phyloP scores from a whole-genome alignment of 2,888 invertebrate species.

The Amphipyra berbera region DNA sequence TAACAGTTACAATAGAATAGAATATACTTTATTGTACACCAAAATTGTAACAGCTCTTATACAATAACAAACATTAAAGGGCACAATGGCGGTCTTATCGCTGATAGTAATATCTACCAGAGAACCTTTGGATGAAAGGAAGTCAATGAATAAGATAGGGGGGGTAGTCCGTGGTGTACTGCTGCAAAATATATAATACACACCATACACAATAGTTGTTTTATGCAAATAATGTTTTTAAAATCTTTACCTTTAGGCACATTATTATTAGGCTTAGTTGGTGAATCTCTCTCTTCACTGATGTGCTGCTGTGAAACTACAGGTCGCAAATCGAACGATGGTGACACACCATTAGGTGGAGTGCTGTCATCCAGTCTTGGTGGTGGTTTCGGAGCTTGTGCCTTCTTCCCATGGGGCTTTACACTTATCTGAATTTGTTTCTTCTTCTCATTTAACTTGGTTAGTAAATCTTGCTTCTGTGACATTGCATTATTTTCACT shows the following conservation, averaged over 20 bases:
- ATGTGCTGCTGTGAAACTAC: slow-evolving; percentile 86
- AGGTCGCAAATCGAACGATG: slow-evolving; percentile 84
- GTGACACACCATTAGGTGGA: slow-evolving; percentile 85
- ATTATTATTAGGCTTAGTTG: slow-evolving; percentile 71
- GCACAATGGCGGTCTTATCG: no score
- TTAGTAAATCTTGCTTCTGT: slow-evolving; percentile 91
- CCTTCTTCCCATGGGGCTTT: slow-evolving; percentile 79
- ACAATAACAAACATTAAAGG: no score
- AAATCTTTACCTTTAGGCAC: slow-evolving; percentile 69
- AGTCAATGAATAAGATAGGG: no score
- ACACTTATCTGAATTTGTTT: slow-evolving; percentile 86
- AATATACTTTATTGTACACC: no score
- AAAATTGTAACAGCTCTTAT: no score
- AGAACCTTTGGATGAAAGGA: no score
- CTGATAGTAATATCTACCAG: no score
- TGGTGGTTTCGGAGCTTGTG: slow-evolving; percentile 84
- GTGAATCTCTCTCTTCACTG: slow-evolving; percentile 80
- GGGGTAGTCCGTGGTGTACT: no score
- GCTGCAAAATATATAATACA: no score
- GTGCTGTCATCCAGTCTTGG: slow-evolving; percentile 82
- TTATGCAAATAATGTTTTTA: slow-evolving; percentile 32
- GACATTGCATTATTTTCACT: slow-evolving; percentile 81
- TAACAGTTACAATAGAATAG: no score
- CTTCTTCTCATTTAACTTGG: slow-evolving; percentile 91
- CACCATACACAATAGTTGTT: no score